A percentile compares a stretch with the other conserved stretches of the same genome.
Evolutionary conservation across 2,797 vertebrate species (phyloP).

Genomic region (Lacerta bilineata): DNA sequence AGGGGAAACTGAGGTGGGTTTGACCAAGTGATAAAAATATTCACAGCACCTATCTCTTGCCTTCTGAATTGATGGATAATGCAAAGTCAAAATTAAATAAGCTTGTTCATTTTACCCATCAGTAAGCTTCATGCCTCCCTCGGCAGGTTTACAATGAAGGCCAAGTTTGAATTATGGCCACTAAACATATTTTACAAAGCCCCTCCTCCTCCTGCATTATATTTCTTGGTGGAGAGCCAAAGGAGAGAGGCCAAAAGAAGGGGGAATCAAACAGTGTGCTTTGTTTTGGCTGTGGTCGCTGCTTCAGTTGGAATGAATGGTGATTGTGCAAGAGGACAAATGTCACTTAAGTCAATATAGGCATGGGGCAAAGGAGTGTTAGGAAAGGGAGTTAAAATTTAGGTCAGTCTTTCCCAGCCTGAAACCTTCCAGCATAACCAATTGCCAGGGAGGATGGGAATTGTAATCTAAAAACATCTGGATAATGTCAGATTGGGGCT

Average conservation of each 20-base stretch:
- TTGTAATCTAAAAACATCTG: neutral
- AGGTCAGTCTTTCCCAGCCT: no score
- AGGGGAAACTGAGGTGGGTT: neutral
- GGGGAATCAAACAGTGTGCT: neutral
- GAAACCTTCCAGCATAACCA: no score
- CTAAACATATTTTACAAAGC: neutral
- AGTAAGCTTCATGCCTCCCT: constrained; percentile 5
- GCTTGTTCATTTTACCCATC: neutral
- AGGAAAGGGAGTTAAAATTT: no score
- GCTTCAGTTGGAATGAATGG: neutral
- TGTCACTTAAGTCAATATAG: neutral
- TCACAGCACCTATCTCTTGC: neutral
- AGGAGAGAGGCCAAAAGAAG: neutral
- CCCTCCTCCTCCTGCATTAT: neutral
- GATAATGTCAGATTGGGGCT: neutral
- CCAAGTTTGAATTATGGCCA: neutral
- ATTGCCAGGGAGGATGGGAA: neutral
- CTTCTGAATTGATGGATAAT: constrained; percentile 6
- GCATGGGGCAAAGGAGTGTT: neutral
- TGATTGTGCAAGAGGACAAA: neutral
- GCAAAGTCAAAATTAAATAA: constrained; percentile 3
- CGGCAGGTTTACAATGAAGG: neutral
- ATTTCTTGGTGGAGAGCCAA: constrained; percentile 13
- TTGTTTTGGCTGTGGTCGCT: neutral
- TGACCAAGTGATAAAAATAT: constrained; percentile 14